These are phyloP conservation scores for Eriosoma lanigerum DNA, from an alignment of 1,140 invertebrate species.

Conservation along the genomic window DNA sequence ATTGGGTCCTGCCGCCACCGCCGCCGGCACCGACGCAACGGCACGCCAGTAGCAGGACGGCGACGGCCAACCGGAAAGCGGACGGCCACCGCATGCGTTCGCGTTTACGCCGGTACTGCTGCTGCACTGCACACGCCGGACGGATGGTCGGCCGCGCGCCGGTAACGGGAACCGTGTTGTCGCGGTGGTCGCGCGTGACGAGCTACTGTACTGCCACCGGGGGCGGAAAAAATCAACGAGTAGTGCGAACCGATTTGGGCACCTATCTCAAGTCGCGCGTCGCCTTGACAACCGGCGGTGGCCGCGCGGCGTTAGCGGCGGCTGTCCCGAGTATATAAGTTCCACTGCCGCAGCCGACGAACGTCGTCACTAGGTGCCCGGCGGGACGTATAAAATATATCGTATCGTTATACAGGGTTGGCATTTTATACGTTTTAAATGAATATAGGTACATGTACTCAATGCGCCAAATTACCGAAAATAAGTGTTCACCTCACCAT, in stretches of 20 bases:
- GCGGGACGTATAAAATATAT: no score
- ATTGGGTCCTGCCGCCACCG: neutral
- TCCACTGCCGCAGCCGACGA: neutral
- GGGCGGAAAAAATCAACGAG: constrained; percentile 40
- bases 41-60: neutral
- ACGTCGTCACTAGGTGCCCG: neutral
- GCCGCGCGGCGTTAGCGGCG: neutral
- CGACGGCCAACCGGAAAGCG: neutral
- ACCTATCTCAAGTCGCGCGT: neutral
- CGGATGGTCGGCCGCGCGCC: neutral
- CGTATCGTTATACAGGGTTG: no score
- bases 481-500: no score
- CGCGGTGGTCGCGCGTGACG: constrained; percentile 47
- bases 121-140: constrained; percentile 9
- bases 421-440: constrained; percentile 17
- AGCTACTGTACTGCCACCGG: constrained; percentile 48
- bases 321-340: neutral
- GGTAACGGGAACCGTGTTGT: neutral
- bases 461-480: no score
- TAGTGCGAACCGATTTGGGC: constrained; percentile 21
- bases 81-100: neutral
- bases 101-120: neutral
- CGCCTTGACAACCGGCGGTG: constrained; percentile 39
- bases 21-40: neutral
- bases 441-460: no score